Evolutionary conservation across 2,888 invertebrate species (phyloP), one percentile per base, ranked within the genome.

Genomic region (Eucera pruinosa): DNA sequence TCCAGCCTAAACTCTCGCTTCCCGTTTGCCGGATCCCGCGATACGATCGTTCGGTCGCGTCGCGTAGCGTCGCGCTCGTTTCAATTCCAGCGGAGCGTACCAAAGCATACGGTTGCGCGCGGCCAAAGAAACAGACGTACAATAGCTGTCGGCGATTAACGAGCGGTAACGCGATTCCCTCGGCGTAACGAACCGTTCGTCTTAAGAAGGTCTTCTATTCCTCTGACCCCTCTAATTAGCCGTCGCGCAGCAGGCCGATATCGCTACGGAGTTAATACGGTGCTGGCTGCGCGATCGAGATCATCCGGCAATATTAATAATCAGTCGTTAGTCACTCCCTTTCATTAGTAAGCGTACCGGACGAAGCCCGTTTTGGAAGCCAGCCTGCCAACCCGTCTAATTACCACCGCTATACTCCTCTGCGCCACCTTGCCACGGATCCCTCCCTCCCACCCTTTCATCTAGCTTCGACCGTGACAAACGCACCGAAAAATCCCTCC

Each of bases 281-380:
- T 78, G 80, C 70, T 83, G 78, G 83, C 71, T 68, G 66, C 78
- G 71, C 82, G 80, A 84, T 84, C 84, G 73, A 85, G 83, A 84
- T 85, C 83, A 55, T 64, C 82, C 70, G 65, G 70, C 73, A 73
- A 85, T 86, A 86, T 84, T 84, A 84, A 84, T 84, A 83, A 85
- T 86, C 84, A 62, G 81, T 78, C 84, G 81, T 84, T 84, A 81
- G 84, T 81, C 81, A 85, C 78, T 84, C 78, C 79, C 77, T 78
- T 85, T 83, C 77, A 79, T 79, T 84, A 85, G 81, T 70, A 81
- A 81, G 66, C 66, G 82, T 58, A 73, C 57, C 72, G 75, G 71
- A 65, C 69, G 70, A 41, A 72, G 74, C 77, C 80, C 77, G 79
- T 82, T 83, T 83, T 83, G 85, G 85, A 80, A 85, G 71, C 78